Conservation (phyloP, 2,888 invertebrate species). For the Stenurella melanura region DNA sequence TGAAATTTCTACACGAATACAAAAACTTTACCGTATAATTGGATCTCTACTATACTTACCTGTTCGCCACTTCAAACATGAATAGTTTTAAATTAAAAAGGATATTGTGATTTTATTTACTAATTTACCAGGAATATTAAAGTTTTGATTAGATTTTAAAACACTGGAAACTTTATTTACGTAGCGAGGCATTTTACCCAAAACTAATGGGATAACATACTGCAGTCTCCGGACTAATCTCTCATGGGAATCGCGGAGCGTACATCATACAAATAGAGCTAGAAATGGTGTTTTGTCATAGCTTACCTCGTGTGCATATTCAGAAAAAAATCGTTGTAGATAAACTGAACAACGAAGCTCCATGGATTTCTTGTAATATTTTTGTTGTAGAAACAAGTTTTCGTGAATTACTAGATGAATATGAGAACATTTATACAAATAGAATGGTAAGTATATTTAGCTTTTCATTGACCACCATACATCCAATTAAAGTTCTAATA, state of each 20-base stretch:
- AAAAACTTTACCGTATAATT: too few species aligned
- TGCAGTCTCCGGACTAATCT: neutral
- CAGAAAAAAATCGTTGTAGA: neutral
- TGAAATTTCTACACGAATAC: too few species aligned
- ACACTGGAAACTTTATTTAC: neutral
- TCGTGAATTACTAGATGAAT: too few species aligned
- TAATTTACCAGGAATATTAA: neutral
- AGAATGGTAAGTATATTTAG: too few species aligned
- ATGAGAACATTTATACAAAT: too few species aligned
- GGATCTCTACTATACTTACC: too few species aligned
- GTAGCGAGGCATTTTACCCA: neutral
- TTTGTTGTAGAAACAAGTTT: too few species aligned
- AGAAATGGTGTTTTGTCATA: neutral
- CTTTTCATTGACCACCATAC: too few species aligned
- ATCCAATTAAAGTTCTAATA: too few species aligned
- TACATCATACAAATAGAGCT: neutral
- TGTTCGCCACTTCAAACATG: neutral
- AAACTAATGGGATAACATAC: constrained; percentile 7
- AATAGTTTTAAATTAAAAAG: neutral
- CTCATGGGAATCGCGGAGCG: neutral
- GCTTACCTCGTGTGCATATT: neutral
- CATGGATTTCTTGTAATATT: too few species aligned
- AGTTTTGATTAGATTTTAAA: constrained; percentile 6
- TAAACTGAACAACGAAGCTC: neutral
- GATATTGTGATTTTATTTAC: neutral